Conservation (phyloP, 2,113 vertebrate species). For the Anhinga rufa region DNA sequence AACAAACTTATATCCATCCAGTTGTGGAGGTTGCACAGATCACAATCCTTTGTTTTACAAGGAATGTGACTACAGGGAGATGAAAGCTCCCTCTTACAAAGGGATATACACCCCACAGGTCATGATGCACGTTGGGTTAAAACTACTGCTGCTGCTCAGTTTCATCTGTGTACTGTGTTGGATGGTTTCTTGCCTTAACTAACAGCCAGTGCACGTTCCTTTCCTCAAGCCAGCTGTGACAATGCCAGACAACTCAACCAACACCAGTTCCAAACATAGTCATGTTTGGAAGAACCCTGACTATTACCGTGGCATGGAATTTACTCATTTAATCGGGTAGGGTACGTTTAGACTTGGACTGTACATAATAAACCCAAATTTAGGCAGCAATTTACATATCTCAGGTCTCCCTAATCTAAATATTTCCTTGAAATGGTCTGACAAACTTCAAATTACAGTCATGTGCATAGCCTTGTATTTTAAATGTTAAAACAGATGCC, state of each 20-base stretch:
- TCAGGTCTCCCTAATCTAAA: neutral
- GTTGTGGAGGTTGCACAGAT: neutral
- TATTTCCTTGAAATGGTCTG: neutral
- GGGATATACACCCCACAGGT: neutral
- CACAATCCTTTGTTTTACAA: neutral
- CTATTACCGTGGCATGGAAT: neutral
- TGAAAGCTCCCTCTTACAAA: neutral
- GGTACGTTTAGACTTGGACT: neutral
- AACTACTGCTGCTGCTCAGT: neutral
- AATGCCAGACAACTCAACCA: neutral
- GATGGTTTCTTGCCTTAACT: neutral
- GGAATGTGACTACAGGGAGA: neutral
- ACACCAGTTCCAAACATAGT: neutral
- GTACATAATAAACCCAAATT: neutral
- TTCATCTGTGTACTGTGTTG: neutral
- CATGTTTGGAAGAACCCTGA: neutral
- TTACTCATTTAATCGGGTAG: neutral
- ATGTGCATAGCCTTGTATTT: neutral
- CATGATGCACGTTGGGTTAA: accelerated
- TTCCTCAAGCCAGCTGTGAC: neutral
- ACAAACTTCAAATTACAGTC: neutral
- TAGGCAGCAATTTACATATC: neutral
- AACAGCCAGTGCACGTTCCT: neutral
- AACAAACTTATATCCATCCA: neutral
- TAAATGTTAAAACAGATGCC: neutral